phyloP scores from a whole-genome alignment of 2,113 vertebrate genomes.

The Dolichallabes microphthalmus region DNA sequence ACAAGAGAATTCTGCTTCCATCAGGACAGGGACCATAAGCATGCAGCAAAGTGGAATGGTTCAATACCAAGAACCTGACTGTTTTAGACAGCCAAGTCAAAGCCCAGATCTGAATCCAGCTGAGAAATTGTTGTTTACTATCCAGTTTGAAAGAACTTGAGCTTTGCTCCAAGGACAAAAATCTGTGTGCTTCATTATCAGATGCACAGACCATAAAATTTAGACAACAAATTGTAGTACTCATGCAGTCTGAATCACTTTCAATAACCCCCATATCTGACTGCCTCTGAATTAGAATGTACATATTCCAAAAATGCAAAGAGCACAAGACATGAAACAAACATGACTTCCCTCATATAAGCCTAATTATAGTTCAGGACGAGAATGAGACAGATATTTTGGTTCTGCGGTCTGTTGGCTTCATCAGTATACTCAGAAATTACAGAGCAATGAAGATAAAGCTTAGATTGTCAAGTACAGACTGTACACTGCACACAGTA shows the following conservation, averaged over 20 bases:
- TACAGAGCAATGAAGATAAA: neutral
- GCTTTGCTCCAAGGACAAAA: neutral
- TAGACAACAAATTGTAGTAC: neutral
- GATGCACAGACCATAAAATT: neutral
- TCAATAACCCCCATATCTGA: neutral
- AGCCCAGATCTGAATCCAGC: neutral
- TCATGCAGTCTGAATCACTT: neutral
- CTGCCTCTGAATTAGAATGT: neutral
- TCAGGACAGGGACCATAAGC: neutral
- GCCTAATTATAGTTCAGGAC: neutral
- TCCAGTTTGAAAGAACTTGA: neutral
- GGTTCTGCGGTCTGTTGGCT: neutral
- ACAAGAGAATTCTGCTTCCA: neutral
- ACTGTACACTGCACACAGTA: neutral
- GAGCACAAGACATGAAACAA: neutral
- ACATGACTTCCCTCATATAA: neutral
- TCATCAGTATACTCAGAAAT: constrained; percentile 1
- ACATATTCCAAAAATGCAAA: neutral
- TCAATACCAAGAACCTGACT: neutral
- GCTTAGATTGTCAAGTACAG: neutral
- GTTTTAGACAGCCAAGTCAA: neutral
- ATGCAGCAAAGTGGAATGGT: neutral
- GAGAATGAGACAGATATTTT: neutral
- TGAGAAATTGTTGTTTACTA: neutral
- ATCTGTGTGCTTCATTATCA: neutral